Evolutionary conservation across 2,797 vertebrate species (phyloP), one percentile per base, ranked within the genome.

Genomic region (Anguilla marmorata): DNA sequence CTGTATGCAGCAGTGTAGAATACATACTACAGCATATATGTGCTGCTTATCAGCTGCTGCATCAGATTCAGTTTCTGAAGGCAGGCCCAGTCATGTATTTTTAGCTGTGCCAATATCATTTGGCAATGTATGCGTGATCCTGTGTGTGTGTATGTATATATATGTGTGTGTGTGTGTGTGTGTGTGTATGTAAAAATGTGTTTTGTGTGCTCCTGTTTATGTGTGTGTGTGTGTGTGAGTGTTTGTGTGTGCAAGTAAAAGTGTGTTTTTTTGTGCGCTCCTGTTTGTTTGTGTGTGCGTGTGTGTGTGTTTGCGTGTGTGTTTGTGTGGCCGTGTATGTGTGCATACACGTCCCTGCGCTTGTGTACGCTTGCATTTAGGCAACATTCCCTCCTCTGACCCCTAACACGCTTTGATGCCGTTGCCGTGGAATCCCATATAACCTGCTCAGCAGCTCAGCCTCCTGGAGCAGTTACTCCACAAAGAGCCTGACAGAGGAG

Each of bases 31-130:
- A 74, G 12, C 12, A 37, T 12, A 24, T 66, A 66, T 66, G 63
- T n/a, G 66, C 66, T 30, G 11, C 27, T 76, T 33, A 3, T 19
- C 30, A 48, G 41, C 76, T 21, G 5, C 37, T 24, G 19, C 4
- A 21, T 48, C 76, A 8, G 41, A 24, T 80, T 24, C 16, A 30
- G 37, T 45, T 48, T 52, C 54, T 37, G 52, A 76, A 76, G 69
- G 54, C 76, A 80, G 14, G 76, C 48, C 76, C 76, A n/a, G 41
- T 80, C 76, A 80, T 80, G 76, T n/a, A 5, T 80, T 80, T 7
- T 50, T 21, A 80, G 16, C 41, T 48, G 3, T 48, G 76, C 76
- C 41, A 48, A 6, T 37, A 37, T 41, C 37, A 24, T 48, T 21
- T 16, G 19, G 1, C 27, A 37, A 37, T 12, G 69, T 0, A 24